Evolutionary conservation across 2,797 vertebrate genomes (phyloP).

Genomic region (Momotus momota): DNA sequence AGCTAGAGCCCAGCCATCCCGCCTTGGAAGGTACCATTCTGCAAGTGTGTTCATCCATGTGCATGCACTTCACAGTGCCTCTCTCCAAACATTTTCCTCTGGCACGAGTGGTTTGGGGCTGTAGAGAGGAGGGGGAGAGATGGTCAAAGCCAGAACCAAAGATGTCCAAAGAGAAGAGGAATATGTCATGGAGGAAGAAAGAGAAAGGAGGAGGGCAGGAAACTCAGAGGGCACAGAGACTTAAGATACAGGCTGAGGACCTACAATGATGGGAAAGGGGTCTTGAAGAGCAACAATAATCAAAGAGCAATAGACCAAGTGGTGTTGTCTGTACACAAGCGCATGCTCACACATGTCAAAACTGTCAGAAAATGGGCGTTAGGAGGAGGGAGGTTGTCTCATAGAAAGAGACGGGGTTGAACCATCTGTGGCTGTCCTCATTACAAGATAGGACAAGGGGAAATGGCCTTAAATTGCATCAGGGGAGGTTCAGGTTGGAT

Average conservation of each 20-base stretch:
- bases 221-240: background rate
- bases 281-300: background rate
- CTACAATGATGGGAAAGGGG: background rate
- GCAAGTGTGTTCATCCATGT: rapidly evolving
- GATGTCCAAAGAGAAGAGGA: background rate
- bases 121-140: background rate
- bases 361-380: background rate
- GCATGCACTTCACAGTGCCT: background rate
- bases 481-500: too few species aligned
- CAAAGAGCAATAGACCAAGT: background rate
- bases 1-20: background rate
- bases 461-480: too few species aligned
- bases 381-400: background rate
- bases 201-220: background rate
- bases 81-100: background rate
- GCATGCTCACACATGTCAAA: background rate
- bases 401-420: background rate
- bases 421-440: background rate
- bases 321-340: background rate
- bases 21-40: background rate
- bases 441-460: background rate
- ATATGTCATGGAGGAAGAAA: background rate
- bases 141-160: background rate
- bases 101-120: background rate
- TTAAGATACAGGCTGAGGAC: background rate